Evolutionary conservation across 2,888 invertebrate genomes (phyloP).

Genomic region (Calameuta idolon): DNA sequence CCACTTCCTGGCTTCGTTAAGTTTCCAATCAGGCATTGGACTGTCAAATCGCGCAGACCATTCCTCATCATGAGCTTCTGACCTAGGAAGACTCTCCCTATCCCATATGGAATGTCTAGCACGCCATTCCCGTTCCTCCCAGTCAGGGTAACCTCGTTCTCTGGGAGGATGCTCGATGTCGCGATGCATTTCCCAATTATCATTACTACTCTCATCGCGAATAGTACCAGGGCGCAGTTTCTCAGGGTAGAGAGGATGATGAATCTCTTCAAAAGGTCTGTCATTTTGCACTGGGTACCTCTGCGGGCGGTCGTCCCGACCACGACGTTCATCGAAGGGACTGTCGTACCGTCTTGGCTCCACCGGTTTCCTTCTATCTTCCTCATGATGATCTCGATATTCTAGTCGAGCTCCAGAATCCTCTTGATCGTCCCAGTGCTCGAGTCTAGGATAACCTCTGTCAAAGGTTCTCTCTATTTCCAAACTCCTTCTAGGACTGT

Average conservation of each 20-base stretch:
- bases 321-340: slow-evolving; percentile 66
- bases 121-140: slow-evolving; percentile 64
- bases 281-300: slow-evolving; percentile 14
- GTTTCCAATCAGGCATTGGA: slow-evolving; percentile 61
- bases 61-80: slow-evolving; percentile 63
- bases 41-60: slow-evolving; percentile 60
- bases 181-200: slow-evolving; percentile 63
- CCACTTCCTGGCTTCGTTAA: slow-evolving; percentile 61
- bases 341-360: slow-evolving; percentile 63
- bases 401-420: slow-evolving; percentile 51
- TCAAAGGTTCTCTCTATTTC: slow-evolving; percentile 58
- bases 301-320: slow-evolving; percentile 64
- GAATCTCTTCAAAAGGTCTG: slow-evolving; percentile 30
- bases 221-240: slow-evolving; percentile 47
- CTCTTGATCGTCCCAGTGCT: slow-evolving; percentile 62
- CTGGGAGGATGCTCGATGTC: slow-evolving; percentile 56
- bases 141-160: slow-evolving; percentile 53
- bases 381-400: slow-evolving; percentile 57
- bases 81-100: slow-evolving; percentile 60
- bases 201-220: slow-evolving; percentile 57
- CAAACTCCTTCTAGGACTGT: slow-evolving; percentile 54
- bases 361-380: slow-evolving; percentile 31
- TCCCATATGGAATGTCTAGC: slow-evolving; percentile 58
- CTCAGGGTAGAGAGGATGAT: slow-evolving; percentile 44
- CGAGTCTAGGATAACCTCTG: slow-evolving; percentile 51